These are phyloP conservation scores for Stegastes partitus DNA, from an alignment of 2,113 vertebrate genomes.

Conservation along the genomic window DNA sequence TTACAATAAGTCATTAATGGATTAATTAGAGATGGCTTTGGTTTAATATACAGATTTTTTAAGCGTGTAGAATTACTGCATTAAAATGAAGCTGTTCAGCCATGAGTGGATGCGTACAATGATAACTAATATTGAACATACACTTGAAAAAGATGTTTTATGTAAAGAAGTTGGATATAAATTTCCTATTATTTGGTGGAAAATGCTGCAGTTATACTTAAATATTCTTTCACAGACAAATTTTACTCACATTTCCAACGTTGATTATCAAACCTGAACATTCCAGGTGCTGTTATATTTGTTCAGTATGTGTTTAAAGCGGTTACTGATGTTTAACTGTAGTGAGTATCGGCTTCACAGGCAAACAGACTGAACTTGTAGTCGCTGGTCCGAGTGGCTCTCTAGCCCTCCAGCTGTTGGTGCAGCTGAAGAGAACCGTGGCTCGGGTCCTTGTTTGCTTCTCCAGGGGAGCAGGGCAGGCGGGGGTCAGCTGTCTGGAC, in stretches of 20 bases:
- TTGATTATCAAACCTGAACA: slow-evolving; percentile 6
- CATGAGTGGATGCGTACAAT: background rate
- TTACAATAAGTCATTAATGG: slow-evolving; percentile 62
- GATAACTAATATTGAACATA: background rate
- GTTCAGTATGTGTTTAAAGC: slow-evolving; percentile 27
- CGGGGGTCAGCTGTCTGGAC: slow-evolving; percentile 90
- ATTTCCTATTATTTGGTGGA: background rate
- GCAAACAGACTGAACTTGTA: background rate
- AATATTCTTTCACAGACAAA: slow-evolving; percentile 35
- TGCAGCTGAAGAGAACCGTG: slow-evolving; percentile 68
- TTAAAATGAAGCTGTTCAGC: background rate
- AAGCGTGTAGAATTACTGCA: background rate
- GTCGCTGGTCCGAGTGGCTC: background rate
- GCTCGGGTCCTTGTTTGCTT: slow-evolving; percentile 67
- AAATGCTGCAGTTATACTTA: slow-evolving; percentile 14
- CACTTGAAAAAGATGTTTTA: background rate
- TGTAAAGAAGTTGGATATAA: background rate
- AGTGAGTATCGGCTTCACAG: slow-evolving; percentile 31
- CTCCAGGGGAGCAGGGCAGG: slow-evolving; percentile 85
- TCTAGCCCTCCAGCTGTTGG: slow-evolving; percentile 60
- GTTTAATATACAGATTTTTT: background rate
- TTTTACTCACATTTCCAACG: slow-evolving; percentile 19
- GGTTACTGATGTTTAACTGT: slow-evolving; percentile 27
- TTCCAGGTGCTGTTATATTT: slow-evolving; percentile 22
- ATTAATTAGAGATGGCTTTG: slow-evolving; percentile 24